These are phyloP conservation scores for Lagria hirta DNA, from an alignment of 2,888 invertebrate genomes.

Conservation along the genomic window DNA sequence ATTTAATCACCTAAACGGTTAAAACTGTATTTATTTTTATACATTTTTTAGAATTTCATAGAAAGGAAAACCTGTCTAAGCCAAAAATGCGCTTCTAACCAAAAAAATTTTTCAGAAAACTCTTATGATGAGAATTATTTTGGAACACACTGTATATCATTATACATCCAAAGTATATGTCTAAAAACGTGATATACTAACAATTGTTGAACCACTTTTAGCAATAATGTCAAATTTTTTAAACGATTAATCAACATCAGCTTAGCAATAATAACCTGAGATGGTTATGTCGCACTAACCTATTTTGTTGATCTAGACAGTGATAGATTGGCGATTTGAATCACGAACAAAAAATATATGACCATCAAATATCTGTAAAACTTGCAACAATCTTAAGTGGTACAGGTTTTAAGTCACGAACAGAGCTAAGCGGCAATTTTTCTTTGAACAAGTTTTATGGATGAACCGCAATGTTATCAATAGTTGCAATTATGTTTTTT, in stretches of 20 bases:
- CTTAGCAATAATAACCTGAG: slow-evolving; percentile 7
- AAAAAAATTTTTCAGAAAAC: too few species aligned
- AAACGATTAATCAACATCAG: slow-evolving; percentile 18
- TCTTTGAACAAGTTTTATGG: background rate
- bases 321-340: slow-evolving; percentile 24
- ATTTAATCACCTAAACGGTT: too few species aligned
- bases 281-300: slow-evolving; percentile 18
- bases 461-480: background rate
- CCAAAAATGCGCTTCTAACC: too few species aligned
- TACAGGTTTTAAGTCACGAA: background rate
- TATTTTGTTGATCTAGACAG: slow-evolving; percentile 23
- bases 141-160: too few species aligned
- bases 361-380: slow-evolving; percentile 16
- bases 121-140: too few species aligned
- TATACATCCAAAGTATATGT: too few species aligned
- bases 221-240: slow-evolving; percentile 18
- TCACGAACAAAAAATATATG: slow-evolving; percentile 10
- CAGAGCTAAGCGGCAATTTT: slow-evolving; percentile 1
- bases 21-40: too few species aligned
- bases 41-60: too few species aligned
- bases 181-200: too few species aligned
- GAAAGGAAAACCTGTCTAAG: too few species aligned
- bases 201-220: slow-evolving; percentile 15
- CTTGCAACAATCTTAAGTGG: slow-evolving; percentile 6
- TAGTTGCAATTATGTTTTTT: too few species aligned